Conservation (phyloP, 2,888 invertebrate genomes). For the Tethea ocularis region DNA sequence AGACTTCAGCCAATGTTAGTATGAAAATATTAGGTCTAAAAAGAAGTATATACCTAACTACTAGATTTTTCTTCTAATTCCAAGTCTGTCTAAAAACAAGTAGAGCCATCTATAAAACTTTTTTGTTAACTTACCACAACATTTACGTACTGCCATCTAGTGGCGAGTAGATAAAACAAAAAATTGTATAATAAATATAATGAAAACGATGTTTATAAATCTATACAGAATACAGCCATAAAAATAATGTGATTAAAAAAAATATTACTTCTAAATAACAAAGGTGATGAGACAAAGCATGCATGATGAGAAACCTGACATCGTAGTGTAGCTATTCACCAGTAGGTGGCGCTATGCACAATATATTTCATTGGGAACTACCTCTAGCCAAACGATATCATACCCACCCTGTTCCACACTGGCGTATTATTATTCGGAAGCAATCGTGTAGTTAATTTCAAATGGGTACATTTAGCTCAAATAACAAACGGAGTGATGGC, state of each 20-base stretch:
- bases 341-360: slow-evolving; percentile 54
- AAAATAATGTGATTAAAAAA: not conserved
- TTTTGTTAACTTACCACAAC: not conserved
- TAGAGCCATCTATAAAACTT: slow-evolving; percentile 35
- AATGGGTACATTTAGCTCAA: slow-evolving; percentile 75
- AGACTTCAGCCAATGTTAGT: too few species aligned
- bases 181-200: not conserved
- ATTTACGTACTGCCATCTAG: slow-evolving; percentile 33
- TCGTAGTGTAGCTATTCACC: slow-evolving; percentile 38
- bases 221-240: not conserved
- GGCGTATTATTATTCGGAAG: slow-evolving; percentile 72
- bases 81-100: not conserved
- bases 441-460: slow-evolving; percentile 78
- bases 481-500: slow-evolving; percentile 63
- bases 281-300: not conserved
- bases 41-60: too few species aligned
- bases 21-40: too few species aligned
- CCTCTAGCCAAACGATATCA: not conserved
- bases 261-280: not conserved
- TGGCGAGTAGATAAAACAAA: slow-evolving; percentile 23
- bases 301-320: not conserved
- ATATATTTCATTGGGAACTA: not conserved
- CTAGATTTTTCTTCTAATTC: too few species aligned
- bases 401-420: slow-evolving; percentile 50
- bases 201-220: not conserved